Base-by-base conservation (phyloP, 1,140 invertebrate species). In the Mycetomoellerius zeteki region DNA sequence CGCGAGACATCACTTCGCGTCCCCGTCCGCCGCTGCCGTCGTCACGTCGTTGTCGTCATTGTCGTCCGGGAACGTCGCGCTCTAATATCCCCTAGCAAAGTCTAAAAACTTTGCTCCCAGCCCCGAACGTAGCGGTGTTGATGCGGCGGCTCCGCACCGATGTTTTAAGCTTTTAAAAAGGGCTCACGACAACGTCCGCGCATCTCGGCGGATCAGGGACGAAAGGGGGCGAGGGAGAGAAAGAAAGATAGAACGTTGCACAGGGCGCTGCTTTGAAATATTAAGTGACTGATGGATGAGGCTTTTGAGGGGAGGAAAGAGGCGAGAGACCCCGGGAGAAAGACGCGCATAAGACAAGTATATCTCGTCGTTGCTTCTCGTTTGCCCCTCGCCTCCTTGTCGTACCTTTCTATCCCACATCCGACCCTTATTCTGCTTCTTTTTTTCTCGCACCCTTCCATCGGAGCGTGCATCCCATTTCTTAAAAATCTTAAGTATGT, bases 271-370 rank as follows among this genome's bases (percentile, higher is more conserved):
- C 93, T 94, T 94, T 94, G 93, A 94, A 94, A 94, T 94, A 94
- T 94, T 95, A 93, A 94, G 94, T 94, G 94, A 94, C 94, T 94
- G 94, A 95, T 95, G 94, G 94, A 95, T 94, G 94, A 93, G 94
- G 86, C 92, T 94, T 93, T 91, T 90, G 88, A 91, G 93, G 91
- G 82, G 89, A 77, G 88, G 89, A 78, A 86, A 85, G 85, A 88
- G 80, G 54, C 52, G 67, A 82, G 54, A 24, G 37, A 73, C 19
- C 24, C 16, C 37, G 24, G 33, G 19, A 82, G 37, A 73, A 47
- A n/a, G 67, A 82, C 69, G 62, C 54, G 71, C 65, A n/a, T 58
- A 33, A 30, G 75, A 86, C 50, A 58, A 81, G 30, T 60, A 76
- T 84, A 82, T 84, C 43, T 52, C 30, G 50, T 47, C 77, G 54